Percentiles rank a stretch among this genome's conserved stretches.
These are phyloP conservation scores for Spea multiplicata DNA, from an alignment of 2,113 vertebrate species.

Conservation along the genomic window DNA sequence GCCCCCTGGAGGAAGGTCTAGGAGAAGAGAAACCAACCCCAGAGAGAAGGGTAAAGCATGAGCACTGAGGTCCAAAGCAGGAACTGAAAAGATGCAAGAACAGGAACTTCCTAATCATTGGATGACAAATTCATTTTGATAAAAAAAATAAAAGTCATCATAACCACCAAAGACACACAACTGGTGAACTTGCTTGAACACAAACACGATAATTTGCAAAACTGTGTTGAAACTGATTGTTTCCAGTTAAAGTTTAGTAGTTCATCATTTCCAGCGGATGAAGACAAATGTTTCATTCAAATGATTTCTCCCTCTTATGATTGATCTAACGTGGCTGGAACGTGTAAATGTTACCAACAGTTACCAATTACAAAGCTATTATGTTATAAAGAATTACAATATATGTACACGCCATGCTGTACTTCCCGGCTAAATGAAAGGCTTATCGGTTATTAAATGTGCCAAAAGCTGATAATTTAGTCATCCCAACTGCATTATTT, in stretches of 20 bases:
- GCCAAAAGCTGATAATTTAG: conserved; percentile 46
- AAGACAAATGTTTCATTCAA: conserved; percentile 29
- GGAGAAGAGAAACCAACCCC: too few relatives aligned
- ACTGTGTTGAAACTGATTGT: neutral
- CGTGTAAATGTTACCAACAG: conserved; percentile 41
- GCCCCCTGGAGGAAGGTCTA: too few relatives aligned
- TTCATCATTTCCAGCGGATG: conserved; percentile 29
- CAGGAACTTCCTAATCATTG: too few relatives aligned
- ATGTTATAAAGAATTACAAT: conserved; percentile 45
- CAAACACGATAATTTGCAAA: conserved; percentile 1
- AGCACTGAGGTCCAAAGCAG: too few relatives aligned
- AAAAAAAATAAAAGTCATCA: too few relatives aligned
- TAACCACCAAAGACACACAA: too few relatives aligned
- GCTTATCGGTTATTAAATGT: conserved; percentile 44
- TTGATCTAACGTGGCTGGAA: conserved; percentile 39
- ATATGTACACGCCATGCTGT: conserved; percentile 34
- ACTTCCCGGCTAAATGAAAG: conserved; percentile 43
- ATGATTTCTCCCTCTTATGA: conserved; percentile 35
- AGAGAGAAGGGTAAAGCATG: too few relatives aligned
- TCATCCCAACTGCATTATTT: conserved; percentile 45
- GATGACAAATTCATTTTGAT: too few relatives aligned
- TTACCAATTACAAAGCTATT: conserved; percentile 47
- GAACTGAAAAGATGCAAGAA: too few relatives aligned
- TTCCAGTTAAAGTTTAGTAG: conserved; percentile 13
- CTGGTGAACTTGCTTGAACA: neutral